These are phyloP conservation scores for Stegastes partitus DNA, from an alignment of 2,113 vertebrate genomes.

Conservation along the genomic window DNA sequence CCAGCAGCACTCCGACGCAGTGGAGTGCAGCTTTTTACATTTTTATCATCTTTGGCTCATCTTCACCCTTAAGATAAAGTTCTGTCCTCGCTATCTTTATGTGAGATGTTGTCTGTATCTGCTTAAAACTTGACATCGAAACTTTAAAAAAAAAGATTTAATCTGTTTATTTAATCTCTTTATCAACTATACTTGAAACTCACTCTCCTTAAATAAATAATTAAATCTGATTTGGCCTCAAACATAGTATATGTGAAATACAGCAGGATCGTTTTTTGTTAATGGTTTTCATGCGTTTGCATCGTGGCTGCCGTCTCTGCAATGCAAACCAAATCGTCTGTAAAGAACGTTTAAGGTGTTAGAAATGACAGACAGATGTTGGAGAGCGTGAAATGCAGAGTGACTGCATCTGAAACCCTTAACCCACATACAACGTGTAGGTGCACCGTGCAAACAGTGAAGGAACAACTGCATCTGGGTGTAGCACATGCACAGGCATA, in stretches of 20 bases:
- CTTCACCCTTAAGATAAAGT: neutral
- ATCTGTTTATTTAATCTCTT: neutral
- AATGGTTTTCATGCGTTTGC: neutral
- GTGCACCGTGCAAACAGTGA: conserved; percentile 60
- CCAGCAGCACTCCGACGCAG: neutral
- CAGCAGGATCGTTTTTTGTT: neutral
- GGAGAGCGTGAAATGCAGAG: neutral
- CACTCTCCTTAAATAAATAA: neutral
- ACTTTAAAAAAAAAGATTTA: neutral
- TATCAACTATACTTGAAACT: neutral
- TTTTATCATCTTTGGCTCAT: conserved; percentile 12
- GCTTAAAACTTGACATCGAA: neutral
- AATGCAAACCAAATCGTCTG: neutral
- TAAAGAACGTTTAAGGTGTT: neutral
- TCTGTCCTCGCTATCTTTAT: neutral
- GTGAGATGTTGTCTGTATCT: neutral
- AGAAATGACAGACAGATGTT: conserved; percentile 13
- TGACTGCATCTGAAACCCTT: conserved; percentile 30
- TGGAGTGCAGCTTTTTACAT: neutral
- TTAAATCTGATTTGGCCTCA: neutral
- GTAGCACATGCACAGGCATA: neutral
- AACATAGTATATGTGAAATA: neutral
- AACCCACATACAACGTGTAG: conserved; percentile 58
- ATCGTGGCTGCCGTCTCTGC: neutral
- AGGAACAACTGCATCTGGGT: conserved; percentile 41